Evolutionary conservation across 2,888 invertebrate genomes (phyloP), one percentile per base, ranked within the genome.

Genomic region (Lordiphosa fenestrarum): DNA sequence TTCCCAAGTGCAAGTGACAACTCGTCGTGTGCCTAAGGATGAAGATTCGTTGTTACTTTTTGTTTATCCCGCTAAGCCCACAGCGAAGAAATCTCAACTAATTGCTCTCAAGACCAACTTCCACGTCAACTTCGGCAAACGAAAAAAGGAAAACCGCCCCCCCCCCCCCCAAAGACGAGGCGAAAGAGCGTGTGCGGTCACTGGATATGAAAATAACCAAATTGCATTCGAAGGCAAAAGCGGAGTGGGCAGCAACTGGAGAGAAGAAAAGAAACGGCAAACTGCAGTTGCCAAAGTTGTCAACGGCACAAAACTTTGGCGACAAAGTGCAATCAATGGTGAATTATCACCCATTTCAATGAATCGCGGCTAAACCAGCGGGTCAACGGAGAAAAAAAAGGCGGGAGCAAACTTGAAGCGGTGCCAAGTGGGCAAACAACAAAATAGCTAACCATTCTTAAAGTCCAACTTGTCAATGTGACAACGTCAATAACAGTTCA

Each of bases 291-390:
- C 66, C 59, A 63, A 85, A 80, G 63, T 78, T 85, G 83, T 83
- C 81, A 85, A 64, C 67, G 67, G 70, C 51, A 47, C 60, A 70
- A 83, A 80, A 80, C 70, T 85, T 80, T 66, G 70, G 81, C 85
- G 83, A 80, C 85, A 70, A 80, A 83, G 76, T 72, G 81, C 80
- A 81, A 85, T 81, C 80, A 81, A 81, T 81, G 81, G 76, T 83
- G 72, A 81, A 81, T 81, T 81, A 81, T 85, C 85, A 66, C 80
- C 85, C 70, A 75, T 75, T 84, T 83, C 83, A 81, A 80, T 83
- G 76, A 80, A 66, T 67, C 71, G 75, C 69, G 66, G 67, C 15
- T n/a, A 19, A 30, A 46, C 12, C 33, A 19, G 19, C 25, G 12
- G 12, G 23, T 19, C n/a, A 19, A 15, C 2, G 12, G 6, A 21